Evolutionary conservation across 30 jellyfish, hydroid and myxozoan genomes (phyloP).

Genomic region (Rhopilema esculentum): DNA sequence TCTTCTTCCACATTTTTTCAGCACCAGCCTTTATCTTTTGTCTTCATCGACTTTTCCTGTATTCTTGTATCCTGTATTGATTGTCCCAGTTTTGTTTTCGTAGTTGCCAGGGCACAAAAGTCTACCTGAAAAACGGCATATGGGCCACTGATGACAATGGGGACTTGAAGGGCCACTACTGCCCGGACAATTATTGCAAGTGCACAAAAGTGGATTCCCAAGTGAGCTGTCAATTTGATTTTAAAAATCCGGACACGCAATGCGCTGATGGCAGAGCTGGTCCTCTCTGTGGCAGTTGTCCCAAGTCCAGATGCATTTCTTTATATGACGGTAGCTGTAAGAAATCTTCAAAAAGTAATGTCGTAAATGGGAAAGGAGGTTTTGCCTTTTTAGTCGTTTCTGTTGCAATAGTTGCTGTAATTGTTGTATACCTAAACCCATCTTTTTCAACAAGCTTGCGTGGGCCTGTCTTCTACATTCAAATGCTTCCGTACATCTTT

Average conservation of each 20-base stretch:
- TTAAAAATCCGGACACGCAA: constrained; percentile 44
- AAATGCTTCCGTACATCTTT: constrained; percentile 67
- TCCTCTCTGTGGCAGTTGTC: constrained; percentile 66
- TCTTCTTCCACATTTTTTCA: no score
- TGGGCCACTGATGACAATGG: constrained; percentile 50
- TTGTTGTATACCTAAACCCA: constrained; percentile 67
- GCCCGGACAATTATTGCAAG: constrained; percentile 71
- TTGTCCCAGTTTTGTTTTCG: background rate
- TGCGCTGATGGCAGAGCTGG: constrained; percentile 72
- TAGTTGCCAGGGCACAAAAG: constrained; percentile 60
- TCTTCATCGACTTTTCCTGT: background rate
- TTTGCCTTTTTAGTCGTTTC: constrained; percentile 17
- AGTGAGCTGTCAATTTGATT: constrained; percentile 42
- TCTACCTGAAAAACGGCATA: constrained; percentile 11
- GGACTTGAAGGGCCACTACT: background rate
- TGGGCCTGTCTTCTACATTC: constrained; percentile 72
- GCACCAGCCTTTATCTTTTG: no score
- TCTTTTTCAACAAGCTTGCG: constrained; percentile 67
- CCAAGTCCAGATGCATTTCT: constrained; percentile 40
- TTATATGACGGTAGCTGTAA: constrained; percentile 33
- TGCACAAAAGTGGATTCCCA: constrained; percentile 7
- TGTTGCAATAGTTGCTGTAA: constrained; percentile 34
- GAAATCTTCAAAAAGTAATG: background rate
- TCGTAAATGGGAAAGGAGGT: background rate
- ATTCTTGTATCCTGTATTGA: background rate